Percentiles rank a stretch among this genome's conserved stretches.
Conservation (phyloP, 2,113 vertebrate species). For the Fukomys damarensis region DNA sequence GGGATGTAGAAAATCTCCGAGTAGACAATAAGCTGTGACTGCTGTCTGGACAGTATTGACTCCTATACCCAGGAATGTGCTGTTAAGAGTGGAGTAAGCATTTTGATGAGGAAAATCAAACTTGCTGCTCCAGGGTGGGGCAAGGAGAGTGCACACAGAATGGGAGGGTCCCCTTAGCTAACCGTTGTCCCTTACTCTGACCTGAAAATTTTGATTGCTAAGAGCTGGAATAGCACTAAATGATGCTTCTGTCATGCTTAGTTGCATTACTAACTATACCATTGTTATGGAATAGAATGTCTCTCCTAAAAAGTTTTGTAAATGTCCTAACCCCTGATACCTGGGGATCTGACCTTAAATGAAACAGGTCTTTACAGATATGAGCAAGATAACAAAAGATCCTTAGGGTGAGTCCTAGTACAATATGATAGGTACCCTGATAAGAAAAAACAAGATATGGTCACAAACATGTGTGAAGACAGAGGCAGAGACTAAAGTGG, state of each 20-base stretch:
- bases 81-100: accelerated
- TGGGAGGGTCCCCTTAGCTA: accelerated
- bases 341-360: neutral
- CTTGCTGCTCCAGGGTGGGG: neutral
- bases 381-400: neutral
- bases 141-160: accelerated
- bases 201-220: neutral
- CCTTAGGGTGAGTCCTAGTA: neutral
- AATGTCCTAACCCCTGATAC: neutral
- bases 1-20: neutral
- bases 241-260: accelerated
- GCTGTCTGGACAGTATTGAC: neutral
- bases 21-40: too few relatives aligned
- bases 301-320: neutral
- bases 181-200: too few relatives aligned
- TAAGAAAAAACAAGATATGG: neutral
- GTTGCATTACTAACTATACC: neutral
- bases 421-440: neutral
- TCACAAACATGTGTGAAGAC: neutral
- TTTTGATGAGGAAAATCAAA: neutral
- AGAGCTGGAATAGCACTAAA: accelerated
- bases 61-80: neutral
- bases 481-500: neutral
- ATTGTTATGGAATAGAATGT: neutral
- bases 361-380: neutral